Evolutionary conservation across 2,113 vertebrate genomes (phyloP).

Genomic region (Datnioides undecimradiatus): DNA sequence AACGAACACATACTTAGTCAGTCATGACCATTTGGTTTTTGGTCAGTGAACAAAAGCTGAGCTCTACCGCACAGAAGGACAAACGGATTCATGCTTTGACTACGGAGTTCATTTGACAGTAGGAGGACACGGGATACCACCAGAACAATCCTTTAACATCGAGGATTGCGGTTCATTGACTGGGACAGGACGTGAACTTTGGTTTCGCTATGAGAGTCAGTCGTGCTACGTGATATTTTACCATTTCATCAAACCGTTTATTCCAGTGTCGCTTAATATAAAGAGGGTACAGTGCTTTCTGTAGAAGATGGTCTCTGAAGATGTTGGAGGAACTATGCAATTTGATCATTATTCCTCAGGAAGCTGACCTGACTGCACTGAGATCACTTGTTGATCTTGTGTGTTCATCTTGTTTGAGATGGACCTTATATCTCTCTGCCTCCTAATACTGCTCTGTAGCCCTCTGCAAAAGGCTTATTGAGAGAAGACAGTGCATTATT

Average conservation of each 20-base stretch:
- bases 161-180: not conserved
- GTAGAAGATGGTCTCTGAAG: not conserved
- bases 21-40: not conserved
- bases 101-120: not conserved
- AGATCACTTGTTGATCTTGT: not conserved
- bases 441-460: not conserved
- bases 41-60: not conserved
- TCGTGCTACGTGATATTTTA: not conserved
- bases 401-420: not conserved
- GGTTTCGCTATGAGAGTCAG: not conserved
- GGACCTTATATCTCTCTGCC: not conserved
- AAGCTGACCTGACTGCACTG: not conserved
- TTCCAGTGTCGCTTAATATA: not conserved
- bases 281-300: not conserved
- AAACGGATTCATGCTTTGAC: too few relatives aligned
- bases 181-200: not conserved
- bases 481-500: not conserved
- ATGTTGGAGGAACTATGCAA: not conserved
- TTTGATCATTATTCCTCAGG: not conserved
- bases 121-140: not conserved
- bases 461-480: not conserved
- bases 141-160: not conserved
- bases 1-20: too few relatives aligned
- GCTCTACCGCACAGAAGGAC: not conserved
- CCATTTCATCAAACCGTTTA: not conserved